phyloP scores from a whole-genome alignment of 2,888 invertebrate genomes.

The Ophioninae sp. region DNA sequence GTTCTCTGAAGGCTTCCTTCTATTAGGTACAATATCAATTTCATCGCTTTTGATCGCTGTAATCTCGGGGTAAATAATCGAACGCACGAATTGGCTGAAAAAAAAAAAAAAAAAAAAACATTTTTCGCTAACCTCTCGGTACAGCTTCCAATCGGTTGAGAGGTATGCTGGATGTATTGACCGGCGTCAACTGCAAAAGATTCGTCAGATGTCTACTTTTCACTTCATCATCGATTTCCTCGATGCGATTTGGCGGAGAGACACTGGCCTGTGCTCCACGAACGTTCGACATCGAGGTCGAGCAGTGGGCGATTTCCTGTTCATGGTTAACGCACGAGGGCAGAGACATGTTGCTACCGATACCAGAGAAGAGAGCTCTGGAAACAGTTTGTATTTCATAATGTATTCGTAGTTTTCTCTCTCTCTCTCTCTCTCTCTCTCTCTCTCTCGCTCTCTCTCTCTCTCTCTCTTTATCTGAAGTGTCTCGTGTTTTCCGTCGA shows the following conservation, averaged over 20 bases:
- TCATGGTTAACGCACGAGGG: conserved; percentile 75
- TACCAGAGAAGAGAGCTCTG: conserved; percentile 75
- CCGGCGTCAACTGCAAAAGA: conserved; percentile 74
- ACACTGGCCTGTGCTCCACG: conserved; percentile 56
- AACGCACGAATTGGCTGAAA: too few relatives aligned
- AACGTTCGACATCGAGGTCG: conserved; percentile 53
- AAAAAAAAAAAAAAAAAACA: too few relatives aligned
- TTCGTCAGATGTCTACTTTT: conserved; percentile 63
- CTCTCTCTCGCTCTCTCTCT: not conserved
- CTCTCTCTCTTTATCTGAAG: conserved; percentile 10
- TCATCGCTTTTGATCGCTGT: too few relatives aligned
- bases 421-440: too few relatives aligned
- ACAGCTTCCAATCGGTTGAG: conserved; percentile 68
- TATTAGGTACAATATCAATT: too few relatives aligned
- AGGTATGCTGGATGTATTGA: conserved; percentile 69
- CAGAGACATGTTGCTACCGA: conserved; percentile 78
- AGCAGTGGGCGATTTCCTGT: conserved; percentile 66
- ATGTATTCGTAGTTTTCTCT: conserved; percentile 19
- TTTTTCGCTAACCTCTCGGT: conserved; percentile 59
- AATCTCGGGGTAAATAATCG: too few relatives aligned
- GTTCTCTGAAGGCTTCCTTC: too few relatives aligned
- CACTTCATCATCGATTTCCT: conserved; percentile 55
- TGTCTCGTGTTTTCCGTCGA: conserved; percentile 32
- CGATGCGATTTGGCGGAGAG: conserved; percentile 37
- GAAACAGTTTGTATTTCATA: conserved; percentile 45